Evolutionary conservation across 1,140 invertebrate genomes (phyloP).

Genomic region (Cryptotermes secundus): DNA sequence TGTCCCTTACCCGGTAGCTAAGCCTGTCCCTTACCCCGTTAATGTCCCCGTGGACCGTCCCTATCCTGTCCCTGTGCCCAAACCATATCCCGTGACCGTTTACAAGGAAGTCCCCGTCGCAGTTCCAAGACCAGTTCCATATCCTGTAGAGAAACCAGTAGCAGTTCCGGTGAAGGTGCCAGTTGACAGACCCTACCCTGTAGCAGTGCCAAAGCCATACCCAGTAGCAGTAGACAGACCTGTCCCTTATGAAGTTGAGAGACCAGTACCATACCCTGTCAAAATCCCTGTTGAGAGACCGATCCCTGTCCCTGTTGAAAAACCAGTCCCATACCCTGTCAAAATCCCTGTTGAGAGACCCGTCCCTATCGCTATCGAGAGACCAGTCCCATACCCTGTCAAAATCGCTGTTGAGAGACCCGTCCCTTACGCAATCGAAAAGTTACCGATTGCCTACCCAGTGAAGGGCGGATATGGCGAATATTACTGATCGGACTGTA

Average conservation of each 20-base stretch:
- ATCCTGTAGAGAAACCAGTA: conserved; percentile 67
- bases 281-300: not conserved
- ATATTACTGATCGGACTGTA: not conserved
- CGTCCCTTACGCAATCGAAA: too few relatives aligned
- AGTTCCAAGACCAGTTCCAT: conserved; percentile 46
- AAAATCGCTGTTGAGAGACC: too few relatives aligned
- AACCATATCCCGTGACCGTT: conserved; percentile 25
- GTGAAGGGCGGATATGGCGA: not conserved
- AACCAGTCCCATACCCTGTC: conserved; percentile 13
- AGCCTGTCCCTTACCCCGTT: conserved; percentile 46
- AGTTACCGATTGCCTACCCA: not conserved
- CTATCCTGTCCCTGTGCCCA: conserved; percentile 43
- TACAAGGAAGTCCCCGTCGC: conserved; percentile 29
- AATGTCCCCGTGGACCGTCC: conserved; percentile 55
- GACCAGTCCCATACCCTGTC: too few relatives aligned
- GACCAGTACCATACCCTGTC: conserved; percentile 29
- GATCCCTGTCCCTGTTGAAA: not conserved
- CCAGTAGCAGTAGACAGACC: conserved; percentile 48
- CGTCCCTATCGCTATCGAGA: not conserved
- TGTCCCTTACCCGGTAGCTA: conserved; percentile 38
- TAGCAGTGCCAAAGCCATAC: conserved; percentile 64
- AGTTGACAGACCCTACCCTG: conserved; percentile 57
- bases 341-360: not conserved
- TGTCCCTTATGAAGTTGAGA: conserved; percentile 28
- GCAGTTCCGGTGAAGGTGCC: conserved; percentile 59